phyloP scores from a whole-genome alignment of 2,888 invertebrate species.

The Oegoconia quadripuncta region DNA sequence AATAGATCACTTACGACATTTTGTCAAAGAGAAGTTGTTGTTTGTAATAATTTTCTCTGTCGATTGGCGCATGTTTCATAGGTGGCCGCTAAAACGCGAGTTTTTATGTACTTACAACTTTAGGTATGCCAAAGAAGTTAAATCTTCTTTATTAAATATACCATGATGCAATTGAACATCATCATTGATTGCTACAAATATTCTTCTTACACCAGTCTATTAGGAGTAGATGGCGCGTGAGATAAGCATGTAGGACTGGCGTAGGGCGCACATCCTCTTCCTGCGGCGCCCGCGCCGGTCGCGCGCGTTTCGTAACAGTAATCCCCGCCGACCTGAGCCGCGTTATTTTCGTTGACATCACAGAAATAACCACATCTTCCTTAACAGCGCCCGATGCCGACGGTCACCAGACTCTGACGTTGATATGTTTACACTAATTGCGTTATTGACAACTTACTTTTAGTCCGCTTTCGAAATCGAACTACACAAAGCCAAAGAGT shows the following conservation, averaged over 20 bases:
- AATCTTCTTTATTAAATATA: too few species aligned
- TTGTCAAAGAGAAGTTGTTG: too few species aligned
- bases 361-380: conserved; percentile 73
- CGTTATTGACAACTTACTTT: conserved; percentile 70
- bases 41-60: too few species aligned
- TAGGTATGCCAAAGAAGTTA: too few species aligned
- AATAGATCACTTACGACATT: too few species aligned
- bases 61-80: too few species aligned
- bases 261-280: conserved; percentile 66
- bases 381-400: conserved; percentile 47
- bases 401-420: conserved; percentile 66
- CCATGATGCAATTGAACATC: too few species aligned
- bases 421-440: conserved; percentile 75
- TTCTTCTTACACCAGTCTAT: too few species aligned
- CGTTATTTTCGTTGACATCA: conserved; percentile 76
- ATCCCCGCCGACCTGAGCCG: conserved; percentile 43
- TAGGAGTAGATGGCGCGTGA: conserved; percentile 32
- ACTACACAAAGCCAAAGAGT: conserved; percentile 11
- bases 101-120: too few species aligned
- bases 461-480: conserved; percentile 54
- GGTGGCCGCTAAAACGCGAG: too few species aligned
- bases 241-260: conserved; percentile 27
- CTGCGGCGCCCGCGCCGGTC: conserved; percentile 38
- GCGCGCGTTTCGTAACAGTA: conserved; percentile 65
- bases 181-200: too few species aligned